These are phyloP conservation scores for Brachionus calyciflorus DNA, from an alignment of 1,140 invertebrate genomes.

Conservation along the genomic window DNA sequence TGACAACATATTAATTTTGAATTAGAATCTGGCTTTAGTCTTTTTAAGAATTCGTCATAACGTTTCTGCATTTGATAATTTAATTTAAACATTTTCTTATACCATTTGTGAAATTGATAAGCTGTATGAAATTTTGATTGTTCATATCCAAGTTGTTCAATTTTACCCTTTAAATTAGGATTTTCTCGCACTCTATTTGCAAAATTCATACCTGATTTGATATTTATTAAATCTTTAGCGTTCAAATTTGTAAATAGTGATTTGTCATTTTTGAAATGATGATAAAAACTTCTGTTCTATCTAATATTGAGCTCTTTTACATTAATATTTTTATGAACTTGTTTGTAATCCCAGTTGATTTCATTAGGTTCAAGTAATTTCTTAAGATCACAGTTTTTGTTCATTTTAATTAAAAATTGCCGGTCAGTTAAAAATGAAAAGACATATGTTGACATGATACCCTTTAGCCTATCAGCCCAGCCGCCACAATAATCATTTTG, in stretches of 20 bases:
- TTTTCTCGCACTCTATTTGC: neutral
- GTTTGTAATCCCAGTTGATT: constrained; percentile 16
- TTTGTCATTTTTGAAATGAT: neutral
- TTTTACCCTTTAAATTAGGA: neutral
- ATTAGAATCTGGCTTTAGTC: neutral
- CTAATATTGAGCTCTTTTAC: too few relatives aligned
- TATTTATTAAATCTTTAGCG: neutral
- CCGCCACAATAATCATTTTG: neutral
- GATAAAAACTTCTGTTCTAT: too few relatives aligned
- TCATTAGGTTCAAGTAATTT: constrained; percentile 1
- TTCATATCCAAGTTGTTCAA: neutral
- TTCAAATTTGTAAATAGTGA: neutral
- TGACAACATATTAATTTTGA: constrained; percentile 4
- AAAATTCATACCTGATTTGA: neutral
- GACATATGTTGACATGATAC: constrained; percentile 21
- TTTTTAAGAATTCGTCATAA: neutral
- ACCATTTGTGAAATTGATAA: constrained; percentile 4
- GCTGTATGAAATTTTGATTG: neutral
- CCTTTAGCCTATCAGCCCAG: constrained; percentile 6
- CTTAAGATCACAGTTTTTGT: constrained; percentile 23
- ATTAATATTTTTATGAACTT: neutral
- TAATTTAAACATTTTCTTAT: neutral
- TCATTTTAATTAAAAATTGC: constrained; percentile 24
- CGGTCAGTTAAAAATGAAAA: constrained; percentile 5
- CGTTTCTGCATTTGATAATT: neutral